phyloP scores from a whole-genome alignment of 2,888 invertebrate species.

The Homarus gammarus region DNA sequence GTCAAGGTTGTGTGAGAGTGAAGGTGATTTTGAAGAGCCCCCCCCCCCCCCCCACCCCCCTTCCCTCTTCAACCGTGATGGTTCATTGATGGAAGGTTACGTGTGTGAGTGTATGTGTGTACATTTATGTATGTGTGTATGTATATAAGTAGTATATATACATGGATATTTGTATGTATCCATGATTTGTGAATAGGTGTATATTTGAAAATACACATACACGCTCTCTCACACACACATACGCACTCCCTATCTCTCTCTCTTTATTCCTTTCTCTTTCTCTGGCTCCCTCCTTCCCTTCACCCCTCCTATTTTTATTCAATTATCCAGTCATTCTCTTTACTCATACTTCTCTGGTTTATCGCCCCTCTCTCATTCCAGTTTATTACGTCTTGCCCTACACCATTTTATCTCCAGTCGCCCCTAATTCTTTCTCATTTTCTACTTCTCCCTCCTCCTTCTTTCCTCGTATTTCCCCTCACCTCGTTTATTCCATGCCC shows the following conservation, averaged over 20 bases:
- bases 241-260: not conserved
- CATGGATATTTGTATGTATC: not conserved
- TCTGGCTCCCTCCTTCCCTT: not conserved
- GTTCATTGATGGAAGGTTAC: too few relatives aligned
- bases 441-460: not conserved
- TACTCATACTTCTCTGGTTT: not conserved
- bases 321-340: not conserved
- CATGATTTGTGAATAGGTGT: not conserved
- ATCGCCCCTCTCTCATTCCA: slow-evolving; percentile 8
- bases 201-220: too few relatives aligned
- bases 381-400: slow-evolving; percentile 9
- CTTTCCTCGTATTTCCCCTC: not conserved
- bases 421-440: not conserved
- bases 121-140: not conserved
- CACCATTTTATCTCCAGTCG: not conserved
- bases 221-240: too few relatives aligned
- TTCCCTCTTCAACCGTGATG: too few relatives aligned
- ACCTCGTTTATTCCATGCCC: not conserved
- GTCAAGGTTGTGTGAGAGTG: too few relatives aligned
- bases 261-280: not conserved
- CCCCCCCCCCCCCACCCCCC: too few relatives aligned
- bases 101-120: not conserved
- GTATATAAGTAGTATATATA: not conserved
- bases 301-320: not conserved
- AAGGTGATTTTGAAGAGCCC: too few relatives aligned